Evolutionary conservation across 2,113 vertebrate species (phyloP).

Genomic region (Calidris pugnax): DNA sequence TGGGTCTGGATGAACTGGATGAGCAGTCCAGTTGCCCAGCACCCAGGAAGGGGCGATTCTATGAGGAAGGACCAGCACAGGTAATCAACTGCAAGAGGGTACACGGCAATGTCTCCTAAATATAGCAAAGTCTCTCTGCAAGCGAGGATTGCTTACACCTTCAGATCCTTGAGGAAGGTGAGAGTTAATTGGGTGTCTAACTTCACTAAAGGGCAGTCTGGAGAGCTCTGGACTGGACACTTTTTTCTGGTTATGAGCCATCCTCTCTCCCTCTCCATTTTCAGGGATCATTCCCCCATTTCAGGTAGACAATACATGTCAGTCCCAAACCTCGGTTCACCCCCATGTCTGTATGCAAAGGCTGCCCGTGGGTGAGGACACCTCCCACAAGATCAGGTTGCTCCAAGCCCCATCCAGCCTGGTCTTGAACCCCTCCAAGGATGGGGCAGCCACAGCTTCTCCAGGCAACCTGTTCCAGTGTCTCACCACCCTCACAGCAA

Average conservation of each 20-base stretch:
- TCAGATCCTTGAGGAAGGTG: not conserved
- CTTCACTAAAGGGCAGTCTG: not conserved
- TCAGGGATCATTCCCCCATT: not conserved
- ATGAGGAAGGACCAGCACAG: not conserved
- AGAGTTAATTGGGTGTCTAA: not conserved
- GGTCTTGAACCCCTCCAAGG: not conserved
- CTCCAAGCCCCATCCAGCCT: not conserved
- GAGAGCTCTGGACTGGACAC: not conserved
- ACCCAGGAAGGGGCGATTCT: not conserved
- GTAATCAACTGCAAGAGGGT: not conserved
- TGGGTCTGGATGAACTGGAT: not conserved
- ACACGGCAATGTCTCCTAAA: not conserved
- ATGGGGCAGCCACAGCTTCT: not conserved
- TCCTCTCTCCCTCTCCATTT: not conserved
- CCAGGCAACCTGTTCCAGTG: not conserved
- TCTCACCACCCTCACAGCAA: not conserved
- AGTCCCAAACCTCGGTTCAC: not conserved
- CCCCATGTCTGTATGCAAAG: rapidly evolving
- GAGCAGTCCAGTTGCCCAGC: not conserved
- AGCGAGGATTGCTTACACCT: not conserved
- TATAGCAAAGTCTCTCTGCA: not conserved
- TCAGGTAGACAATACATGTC: not conserved
- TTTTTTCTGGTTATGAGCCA: not conserved
- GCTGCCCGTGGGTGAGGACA: not conserved
- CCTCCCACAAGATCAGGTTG: not conserved